Base-by-base conservation (phyloP, 2,113 vertebrate species). In the Murina feae region DNA sequence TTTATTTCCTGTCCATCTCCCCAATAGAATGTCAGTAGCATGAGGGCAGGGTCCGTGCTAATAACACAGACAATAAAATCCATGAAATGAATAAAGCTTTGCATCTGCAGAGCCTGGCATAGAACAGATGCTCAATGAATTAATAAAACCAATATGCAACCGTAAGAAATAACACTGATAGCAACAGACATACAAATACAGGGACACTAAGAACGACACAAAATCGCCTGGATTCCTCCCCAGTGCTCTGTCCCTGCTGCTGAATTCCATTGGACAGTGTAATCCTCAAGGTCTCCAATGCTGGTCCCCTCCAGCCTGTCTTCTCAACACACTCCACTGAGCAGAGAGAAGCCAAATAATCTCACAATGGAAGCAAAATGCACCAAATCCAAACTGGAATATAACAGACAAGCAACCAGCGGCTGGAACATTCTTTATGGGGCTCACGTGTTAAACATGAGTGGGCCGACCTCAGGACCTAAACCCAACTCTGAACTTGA, bases 361-460 rank as follows among this genome's bases (percentile, higher is more conserved):
- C 65, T 80, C 60, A 89, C 39, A 58, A 37, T 1, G 1, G 2
- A 53, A 25, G 14, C 9, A 21, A 21, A 69, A 63, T 5, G 94
- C 96, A 91, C 86, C 79, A 97, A 96, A 88, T 83, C 93, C 93
- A 95, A 97, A 96, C 86, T 95, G 96, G 94, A 97, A 97, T 95
- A 89, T 85, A 96, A 95, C 53, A 74, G 69, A 96, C 14, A 86
- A 30, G 32, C 23, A 65, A 90, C 44, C 18, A 32, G 35, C 23
- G 21, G 58, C 39, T 16, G 30, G 51, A 65, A 80, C 30, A 23
- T 55, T 37, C 60, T 85, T 47, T 9, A 32, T 2, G n/a, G 55
- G 4, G 5, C 20, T 49, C 82, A 42, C 23, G 0, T 17, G 53
- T 35, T 28, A 49, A 78, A 60, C 3, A 30, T 1, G 17, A 37